Evolutionary conservation across 2,113 vertebrate species (phyloP).

Genomic region (Corydoras sp.): DNA sequence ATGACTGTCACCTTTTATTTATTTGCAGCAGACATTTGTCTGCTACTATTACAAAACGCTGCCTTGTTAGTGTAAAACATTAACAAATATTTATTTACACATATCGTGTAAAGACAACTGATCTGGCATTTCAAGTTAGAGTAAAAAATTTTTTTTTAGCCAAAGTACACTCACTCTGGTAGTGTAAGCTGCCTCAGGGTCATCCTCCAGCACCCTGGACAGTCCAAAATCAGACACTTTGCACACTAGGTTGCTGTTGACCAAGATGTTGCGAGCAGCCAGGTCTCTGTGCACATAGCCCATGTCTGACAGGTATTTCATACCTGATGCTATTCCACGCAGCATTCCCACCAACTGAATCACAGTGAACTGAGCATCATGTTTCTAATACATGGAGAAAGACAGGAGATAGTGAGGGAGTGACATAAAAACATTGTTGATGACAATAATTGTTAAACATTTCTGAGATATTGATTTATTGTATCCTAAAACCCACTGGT

Average conservation of each 20-base stretch:
- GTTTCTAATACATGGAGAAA: slow-evolving; percentile 71
- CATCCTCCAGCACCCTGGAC: slow-evolving; percentile 80
- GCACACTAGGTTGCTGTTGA: slow-evolving; percentile 85
- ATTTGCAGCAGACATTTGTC: too few species aligned
- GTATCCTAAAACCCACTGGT: neutral
- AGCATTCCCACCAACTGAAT: slow-evolving; percentile 89
- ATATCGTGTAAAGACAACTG: too few species aligned
- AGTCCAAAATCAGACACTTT: slow-evolving; percentile 86
- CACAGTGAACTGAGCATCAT: slow-evolving; percentile 95
- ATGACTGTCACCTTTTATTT: too few species aligned
- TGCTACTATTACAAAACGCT: too few species aligned
- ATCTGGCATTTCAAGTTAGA: too few species aligned
- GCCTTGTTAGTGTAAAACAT: too few species aligned
- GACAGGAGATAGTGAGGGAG: slow-evolving; percentile 3
- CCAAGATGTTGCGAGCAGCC: slow-evolving; percentile 82
- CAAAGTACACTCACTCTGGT: slow-evolving; percentile 64
- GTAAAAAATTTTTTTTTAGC: neutral
- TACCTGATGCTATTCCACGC: slow-evolving; percentile 81
- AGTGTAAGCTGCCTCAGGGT: slow-evolving; percentile 83
- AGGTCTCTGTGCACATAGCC: slow-evolving; percentile 83
- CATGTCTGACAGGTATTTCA: slow-evolving; percentile 87
- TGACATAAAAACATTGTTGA: too few species aligned
- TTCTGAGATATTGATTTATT: slow-evolving; percentile 14
- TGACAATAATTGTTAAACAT: slow-evolving; percentile 6
- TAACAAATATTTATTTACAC: too few species aligned